Evolutionary conservation across 37 sponge, comb jelly and placozoan genomes (phyloP), one percentile per base, ranked within the genome.

Genomic region (Tethya wilhelma): DNA sequence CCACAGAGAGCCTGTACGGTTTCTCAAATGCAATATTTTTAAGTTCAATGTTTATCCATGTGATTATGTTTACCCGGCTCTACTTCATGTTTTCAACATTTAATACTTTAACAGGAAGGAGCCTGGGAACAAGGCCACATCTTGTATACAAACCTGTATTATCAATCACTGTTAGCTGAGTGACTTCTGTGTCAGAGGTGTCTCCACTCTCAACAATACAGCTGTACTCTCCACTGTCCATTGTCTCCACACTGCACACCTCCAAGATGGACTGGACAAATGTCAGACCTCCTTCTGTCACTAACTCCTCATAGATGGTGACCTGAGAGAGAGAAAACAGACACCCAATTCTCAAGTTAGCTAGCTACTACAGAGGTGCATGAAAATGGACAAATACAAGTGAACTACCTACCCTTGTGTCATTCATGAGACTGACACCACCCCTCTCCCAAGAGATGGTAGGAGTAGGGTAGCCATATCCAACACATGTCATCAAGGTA

Each of bases 251-350:
- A 23, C 55, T 49, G 36, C 73, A 72, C 17, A 72, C 14, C 36
- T 72, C 46, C 1, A 72, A 33, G 80, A 80, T 30, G 6, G 70
- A 69, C 56, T 69, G 57, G n/a, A 33, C 36, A 59, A 80, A 80
- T 36, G 17, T 1, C 25, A 1, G 29, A 20, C 70, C 80, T 0
- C 58, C 33, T 38, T 25, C 56, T 5, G 67, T 41, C 41, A 80
- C 39, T 0, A 22, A 28, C 25, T 39, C 43, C 7, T 55, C 67
- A 57, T 69, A 80, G 69, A 80, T 56, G 41, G 56, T 38, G 42
- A 80, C 38, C 12, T 26, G 57, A 0, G 73, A 72, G 73, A 69
- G n/a, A n/a, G n/a, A n/a, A n/a, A n/a, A n/a, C n/a, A n/a, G n/a
- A n/a, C n/a, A n/a, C n/a, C n/a, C n/a, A n/a, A n/a, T n/a, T n/a